phyloP scores from a whole-genome alignment of 2,113 vertebrate genomes.

The Pimephales promelas region DNA sequence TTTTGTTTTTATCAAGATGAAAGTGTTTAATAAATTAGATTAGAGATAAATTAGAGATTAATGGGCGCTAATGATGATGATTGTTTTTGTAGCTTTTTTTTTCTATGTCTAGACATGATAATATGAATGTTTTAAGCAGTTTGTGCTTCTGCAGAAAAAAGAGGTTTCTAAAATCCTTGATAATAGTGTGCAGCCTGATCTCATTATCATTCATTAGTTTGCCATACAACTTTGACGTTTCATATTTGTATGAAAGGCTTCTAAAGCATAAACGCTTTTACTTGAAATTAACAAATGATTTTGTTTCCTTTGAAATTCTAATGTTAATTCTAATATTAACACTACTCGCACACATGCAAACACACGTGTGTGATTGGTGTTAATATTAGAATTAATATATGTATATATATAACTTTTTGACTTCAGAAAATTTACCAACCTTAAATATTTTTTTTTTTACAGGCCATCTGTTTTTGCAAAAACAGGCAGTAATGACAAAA shows the following conservation, averaged over 20 bases:
- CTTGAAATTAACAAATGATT: neutral
- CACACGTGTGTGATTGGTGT: too few relatives aligned
- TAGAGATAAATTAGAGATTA: too few relatives aligned
- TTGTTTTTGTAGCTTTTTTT: neutral
- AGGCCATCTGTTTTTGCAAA: too few relatives aligned
- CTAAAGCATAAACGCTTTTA: neutral
- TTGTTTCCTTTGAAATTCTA: too few relatives aligned
- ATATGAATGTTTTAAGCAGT: neutral
- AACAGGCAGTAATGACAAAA: too few relatives aligned
- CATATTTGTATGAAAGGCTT: neutral
- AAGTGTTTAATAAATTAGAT: neutral
- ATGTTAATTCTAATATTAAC: too few relatives aligned
- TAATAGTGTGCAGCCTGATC: neutral
- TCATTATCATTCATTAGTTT: neutral
- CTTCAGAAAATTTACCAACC: too few relatives aligned
- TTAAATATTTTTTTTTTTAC: too few relatives aligned
- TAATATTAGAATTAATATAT: too few relatives aligned
- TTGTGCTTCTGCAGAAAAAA: neutral
- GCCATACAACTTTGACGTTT: neutral
- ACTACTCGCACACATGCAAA: too few relatives aligned
- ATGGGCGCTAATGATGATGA: neutral
- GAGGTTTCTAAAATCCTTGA: neutral
- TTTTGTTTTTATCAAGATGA: neutral
- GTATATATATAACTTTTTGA: too few relatives aligned
- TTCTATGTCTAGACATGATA: neutral